Evolutionary conservation across 2,888 invertebrate species (phyloP), one percentile per base, ranked within the genome.

Genomic region (Aquatica leii): DNA sequence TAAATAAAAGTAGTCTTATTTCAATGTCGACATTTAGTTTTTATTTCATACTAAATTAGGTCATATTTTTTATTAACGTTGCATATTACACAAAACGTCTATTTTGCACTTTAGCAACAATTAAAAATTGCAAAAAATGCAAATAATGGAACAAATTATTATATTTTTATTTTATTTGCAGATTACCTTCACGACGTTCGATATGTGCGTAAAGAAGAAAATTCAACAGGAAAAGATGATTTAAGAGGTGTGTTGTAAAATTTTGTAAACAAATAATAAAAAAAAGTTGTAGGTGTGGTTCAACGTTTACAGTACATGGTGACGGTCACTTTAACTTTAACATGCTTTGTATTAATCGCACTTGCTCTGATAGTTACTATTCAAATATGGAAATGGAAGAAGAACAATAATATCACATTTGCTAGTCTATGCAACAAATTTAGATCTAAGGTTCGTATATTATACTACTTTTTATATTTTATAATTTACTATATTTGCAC

Each of bases 341-440:
- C 76, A 6, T 75, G 76, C 53, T 69, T 80, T 17, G 74, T 78
- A 68, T 61, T 81, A 14, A 18, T 80, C 12, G 69, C 72, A 3
- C 55, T 80, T 4, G 68, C 69, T 2, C 24, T 68, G 21, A 69
- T 78, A 3, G 40, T 77, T 1, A 59, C 66, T 21, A 69, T 80
- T 41, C 78, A 76, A 69, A 59, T 78, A 2, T 78, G 76, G 64
- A 68, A 76, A 72, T 81, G 80, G 80, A 80, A 78, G 69, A 72
- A 73, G 5, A 79, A 78, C 68, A 78, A 79, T 61, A 76, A 78
- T 65, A 74, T 81, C 48, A 79, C 78, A n/a, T 64, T 77, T 43
- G 70, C 71, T 34, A 75, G 70, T 40, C 65, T 80, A 4, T 76
- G 74, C 61, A 69, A 71, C 14, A 78, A 78, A 68, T 55, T 80